These are phyloP conservation scores for Spheniscus mendiculus DNA, from an alignment of 2,113 vertebrate species.

Conservation along the genomic window DNA sequence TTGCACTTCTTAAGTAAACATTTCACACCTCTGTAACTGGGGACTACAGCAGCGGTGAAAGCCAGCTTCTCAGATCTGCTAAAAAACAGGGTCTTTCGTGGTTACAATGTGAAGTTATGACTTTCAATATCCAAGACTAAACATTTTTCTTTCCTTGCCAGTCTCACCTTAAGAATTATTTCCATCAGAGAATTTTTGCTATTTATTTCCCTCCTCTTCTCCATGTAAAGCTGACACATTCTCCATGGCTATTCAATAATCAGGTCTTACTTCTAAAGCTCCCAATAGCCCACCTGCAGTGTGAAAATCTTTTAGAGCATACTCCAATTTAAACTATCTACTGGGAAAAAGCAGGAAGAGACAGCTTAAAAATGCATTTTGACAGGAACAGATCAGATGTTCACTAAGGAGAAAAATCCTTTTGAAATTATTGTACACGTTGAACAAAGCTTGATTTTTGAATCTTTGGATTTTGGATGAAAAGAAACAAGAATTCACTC, in stretches of 20 bases:
- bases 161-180: not conserved
- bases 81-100: not conserved
- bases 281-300: not conserved
- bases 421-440: not conserved
- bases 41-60: not conserved
- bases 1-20: conserved; percentile 32
- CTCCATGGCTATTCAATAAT: not conserved
- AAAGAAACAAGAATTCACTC: not conserved
- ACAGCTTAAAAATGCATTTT: not conserved
- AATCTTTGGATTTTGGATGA: not conserved
- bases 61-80: not conserved
- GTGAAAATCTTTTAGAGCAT: not conserved
- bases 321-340: not conserved
- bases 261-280: not conserved
- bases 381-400: not conserved
- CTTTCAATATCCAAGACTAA: not conserved
- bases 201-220: not conserved
- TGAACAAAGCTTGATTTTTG: not conserved
- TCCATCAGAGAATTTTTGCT: not conserved
- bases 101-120: not conserved
- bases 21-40: conserved; percentile 25
- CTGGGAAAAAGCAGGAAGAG: not conserved
- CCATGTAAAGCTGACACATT: not conserved
- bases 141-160: not conserved
- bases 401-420: not conserved